These are phyloP conservation scores for Zoanthus sansibaricus DNA, from an alignment of 92 coral and sea anemone genomes.

Conservation along the genomic window DNA sequence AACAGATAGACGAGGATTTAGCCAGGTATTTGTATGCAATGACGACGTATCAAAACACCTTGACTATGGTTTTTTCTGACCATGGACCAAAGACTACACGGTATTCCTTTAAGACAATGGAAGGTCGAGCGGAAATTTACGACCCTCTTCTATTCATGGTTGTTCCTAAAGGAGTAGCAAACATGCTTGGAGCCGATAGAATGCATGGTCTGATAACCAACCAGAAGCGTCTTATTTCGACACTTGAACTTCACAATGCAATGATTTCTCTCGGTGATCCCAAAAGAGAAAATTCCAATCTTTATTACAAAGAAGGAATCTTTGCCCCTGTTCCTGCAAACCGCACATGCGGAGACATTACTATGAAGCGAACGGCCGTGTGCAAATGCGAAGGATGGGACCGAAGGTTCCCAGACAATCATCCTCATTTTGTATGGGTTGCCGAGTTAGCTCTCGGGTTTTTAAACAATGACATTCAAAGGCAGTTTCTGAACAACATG, in stretches of 20 bases:
- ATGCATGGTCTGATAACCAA: conserved; percentile 76
- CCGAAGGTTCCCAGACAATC: conserved; percentile 73
- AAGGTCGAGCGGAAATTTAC: conserved; percentile 91
- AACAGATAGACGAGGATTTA: conserved; percentile 77
- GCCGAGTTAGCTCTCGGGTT: conserved; percentile 90
- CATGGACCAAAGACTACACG: conserved; percentile 96
- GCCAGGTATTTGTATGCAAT: conserved; percentile 71
- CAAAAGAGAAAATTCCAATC: conserved; percentile 25
- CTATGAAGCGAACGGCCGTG: conserved; percentile 78
- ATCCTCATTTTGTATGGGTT: conserved; percentile 73
- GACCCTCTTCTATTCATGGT: conserved; percentile 86
- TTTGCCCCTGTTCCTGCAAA: conserved; percentile 73
- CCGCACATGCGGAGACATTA: conserved; percentile 88
- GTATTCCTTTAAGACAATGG: conserved; percentile 81
- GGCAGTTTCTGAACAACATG: conserved; percentile 39
- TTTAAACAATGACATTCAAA: conserved; percentile 82
- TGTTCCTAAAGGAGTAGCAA: conserved; percentile 78
- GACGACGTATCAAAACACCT: conserved; percentile 77
- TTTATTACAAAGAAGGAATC: conserved; percentile 63
- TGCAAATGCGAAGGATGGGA: conserved; percentile 98
- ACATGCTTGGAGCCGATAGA: conserved; percentile 68
- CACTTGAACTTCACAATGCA: conserved; percentile 80
- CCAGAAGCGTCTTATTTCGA: conserved; percentile 85
- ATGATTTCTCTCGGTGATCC: conserved; percentile 71
- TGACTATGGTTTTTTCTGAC: conserved; percentile 88